These are phyloP conservation scores for Formica exsecta DNA, from an alignment of 1,140 invertebrate species.

Conservation along the genomic window DNA sequence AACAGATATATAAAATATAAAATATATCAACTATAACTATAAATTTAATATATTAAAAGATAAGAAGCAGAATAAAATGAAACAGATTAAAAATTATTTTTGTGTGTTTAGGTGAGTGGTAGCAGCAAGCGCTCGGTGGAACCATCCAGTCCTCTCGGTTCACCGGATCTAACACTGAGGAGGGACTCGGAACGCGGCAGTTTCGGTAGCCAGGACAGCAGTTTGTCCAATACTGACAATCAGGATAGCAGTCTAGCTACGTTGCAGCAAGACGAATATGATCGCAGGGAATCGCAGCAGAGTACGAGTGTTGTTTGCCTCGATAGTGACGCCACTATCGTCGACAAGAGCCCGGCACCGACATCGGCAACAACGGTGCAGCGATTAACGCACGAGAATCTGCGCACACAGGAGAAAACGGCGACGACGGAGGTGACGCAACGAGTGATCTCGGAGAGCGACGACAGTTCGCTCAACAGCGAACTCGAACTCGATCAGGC, in stretches of 20 bases:
- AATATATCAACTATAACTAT: neutral
- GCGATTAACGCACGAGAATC: slow-evolving; percentile 82
- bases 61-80: neutral
- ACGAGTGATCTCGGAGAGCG: slow-evolving; percentile 89
- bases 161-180: slow-evolving; percentile 82
- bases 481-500: slow-evolving; percentile 89
- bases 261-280: slow-evolving; percentile 80
- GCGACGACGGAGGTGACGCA: slow-evolving; percentile 73
- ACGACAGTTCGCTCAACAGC: slow-evolving; percentile 92
- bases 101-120: slow-evolving; percentile 74
- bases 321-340: slow-evolving; percentile 59
- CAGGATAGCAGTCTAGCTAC: slow-evolving; percentile 82
- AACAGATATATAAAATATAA: neutral
- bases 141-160: slow-evolving; percentile 83
- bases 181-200: slow-evolving; percentile 83
- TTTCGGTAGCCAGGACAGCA: slow-evolving; percentile 83
- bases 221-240: slow-evolving; percentile 83
- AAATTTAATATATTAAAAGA: neutral
- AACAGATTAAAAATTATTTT: slow-evolving; percentile 5
- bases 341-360: slow-evolving; percentile 51
- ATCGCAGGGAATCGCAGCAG: slow-evolving; percentile 69
- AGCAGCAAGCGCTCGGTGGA: slow-evolving; percentile 82
- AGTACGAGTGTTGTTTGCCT: slow-evolving; percentile 11
- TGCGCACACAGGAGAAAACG: slow-evolving; percentile 78
- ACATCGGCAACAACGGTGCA: slow-evolving; percentile 71